phyloP scores from a whole-genome alignment of 2,113 vertebrate species.

The Mobula birostris region DNA sequence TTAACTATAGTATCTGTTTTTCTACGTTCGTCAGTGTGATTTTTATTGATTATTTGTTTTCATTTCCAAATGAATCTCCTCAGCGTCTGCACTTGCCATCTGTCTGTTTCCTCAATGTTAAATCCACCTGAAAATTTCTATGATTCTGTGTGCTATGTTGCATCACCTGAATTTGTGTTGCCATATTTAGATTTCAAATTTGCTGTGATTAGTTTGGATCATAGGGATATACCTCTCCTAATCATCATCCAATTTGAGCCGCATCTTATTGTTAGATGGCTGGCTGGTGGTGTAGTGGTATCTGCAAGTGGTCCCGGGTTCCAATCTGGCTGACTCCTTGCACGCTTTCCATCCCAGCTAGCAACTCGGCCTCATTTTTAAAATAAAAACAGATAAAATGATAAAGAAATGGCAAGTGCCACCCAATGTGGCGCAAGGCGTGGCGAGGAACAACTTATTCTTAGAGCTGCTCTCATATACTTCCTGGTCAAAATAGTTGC shows the following conservation, averaged over 20 bases:
- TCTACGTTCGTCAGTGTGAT: neutral
- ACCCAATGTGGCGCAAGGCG: no score
- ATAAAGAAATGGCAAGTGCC: no score
- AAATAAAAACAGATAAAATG: no score
- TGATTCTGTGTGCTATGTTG: neutral
- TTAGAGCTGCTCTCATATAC: neutral
- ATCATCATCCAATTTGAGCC: neutral
- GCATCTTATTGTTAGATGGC: neutral
- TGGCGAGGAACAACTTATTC: neutral
- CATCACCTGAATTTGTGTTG: neutral
- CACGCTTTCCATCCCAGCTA: no score
- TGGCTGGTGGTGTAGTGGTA: no score
- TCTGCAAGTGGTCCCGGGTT: no score
- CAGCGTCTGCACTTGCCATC: neutral
- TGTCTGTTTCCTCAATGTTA: neutral
- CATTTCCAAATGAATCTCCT: neutral
- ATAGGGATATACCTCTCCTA: neutral
- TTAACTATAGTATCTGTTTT: neutral
- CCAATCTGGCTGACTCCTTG: no score
- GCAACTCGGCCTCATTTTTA: no score
- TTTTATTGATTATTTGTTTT: neutral
- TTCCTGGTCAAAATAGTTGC: neutral
- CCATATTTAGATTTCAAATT: neutral
- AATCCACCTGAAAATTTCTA: neutral
- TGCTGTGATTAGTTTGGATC: neutral